These are phyloP conservation scores for Geotrypetes seraphini DNA, from an alignment of 2,797 vertebrate genomes.

Conservation along the genomic window DNA sequence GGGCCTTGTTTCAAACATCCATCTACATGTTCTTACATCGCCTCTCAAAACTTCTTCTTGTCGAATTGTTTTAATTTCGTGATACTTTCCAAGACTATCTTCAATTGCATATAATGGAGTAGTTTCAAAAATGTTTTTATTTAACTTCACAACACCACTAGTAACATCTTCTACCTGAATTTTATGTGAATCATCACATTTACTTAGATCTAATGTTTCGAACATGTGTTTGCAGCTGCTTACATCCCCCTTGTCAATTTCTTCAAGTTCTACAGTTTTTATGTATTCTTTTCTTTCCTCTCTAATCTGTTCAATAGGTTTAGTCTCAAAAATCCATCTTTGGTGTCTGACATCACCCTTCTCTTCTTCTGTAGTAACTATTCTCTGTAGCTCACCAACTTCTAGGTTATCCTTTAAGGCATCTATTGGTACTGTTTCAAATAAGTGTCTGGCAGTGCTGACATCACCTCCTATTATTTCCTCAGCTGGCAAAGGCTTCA, in stretches of 20 bases:
- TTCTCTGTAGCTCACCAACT: constrained; percentile 71
- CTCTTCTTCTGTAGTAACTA: constrained; percentile 62
- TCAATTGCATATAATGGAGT: constrained; percentile 75
- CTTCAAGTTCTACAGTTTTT: constrained; percentile 72
- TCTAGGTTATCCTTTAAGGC: constrained; percentile 69
- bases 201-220: constrained; percentile 67
- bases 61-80: constrained; percentile 78
- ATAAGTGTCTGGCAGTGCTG: constrained; percentile 71
- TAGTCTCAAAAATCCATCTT: constrained; percentile 83
- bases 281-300: constrained; percentile 69
- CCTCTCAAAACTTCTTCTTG: constrained; percentile 84
- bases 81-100: constrained; percentile 78
- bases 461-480: constrained; percentile 77
- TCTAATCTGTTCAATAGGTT: constrained; percentile 76
- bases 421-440: constrained; percentile 73
- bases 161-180: constrained; percentile 71
- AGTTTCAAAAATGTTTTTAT: constrained; percentile 80
- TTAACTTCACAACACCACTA: constrained; percentile 70
- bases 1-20: constrained; percentile 90
- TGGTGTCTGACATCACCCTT: constrained; percentile 81
- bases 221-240: constrained; percentile 73
- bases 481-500: constrained; percentile 39
- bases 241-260: constrained; percentile 77
- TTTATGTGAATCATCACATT: constrained; percentile 59
- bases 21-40: constrained; percentile 77